Base-by-base conservation (phyloP, 2,113 vertebrate genomes). In the Symphodus melops region DNA sequence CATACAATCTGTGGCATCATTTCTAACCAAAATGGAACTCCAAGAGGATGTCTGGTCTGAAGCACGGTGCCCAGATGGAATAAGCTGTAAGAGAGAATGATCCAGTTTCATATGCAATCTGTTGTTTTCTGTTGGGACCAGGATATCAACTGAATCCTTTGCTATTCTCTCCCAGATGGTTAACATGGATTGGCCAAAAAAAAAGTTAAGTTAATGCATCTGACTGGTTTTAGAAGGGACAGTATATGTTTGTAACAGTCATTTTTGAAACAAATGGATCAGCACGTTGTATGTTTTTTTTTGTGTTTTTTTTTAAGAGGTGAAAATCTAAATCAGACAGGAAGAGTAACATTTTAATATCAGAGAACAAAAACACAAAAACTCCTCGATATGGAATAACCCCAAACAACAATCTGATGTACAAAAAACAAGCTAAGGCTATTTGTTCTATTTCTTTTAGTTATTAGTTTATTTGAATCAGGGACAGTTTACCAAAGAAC, bases 91-190 rank as follows among this genome's bases (percentile, higher is more conserved):
- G 60, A 46, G 62, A 64, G 49, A 72, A 36, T 48, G 64, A 74
- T 77, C 77, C 77, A 63, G 67, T 79, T 80, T 85, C 78, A 68
- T 65, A 69, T 62, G 75, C 86, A 90, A 86, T 88, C 88, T 86
- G 85, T 70, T 90, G 77, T 62, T 67, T 81, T 86, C 69, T 68
- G 54, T 60, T 66, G 60, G 69, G 60, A 74, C 65, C 6, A 54
- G 68, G 21, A 39, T 60, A 79, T 58, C 3, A 17, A 71, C 83
- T 66, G 63, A 41, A 69, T 89, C 66, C 64, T 67, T 19, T 52
- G 63, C 74, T 82, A 51, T 82, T 57, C 77, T 75, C 42, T 84
- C 73, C 64, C 62, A 82, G 76, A 82, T 82, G 69, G 71, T 68
- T 81, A 54, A 56, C 74, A 69, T 13, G 17, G 77, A 64, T 58